A percentile compares a stretch with the other conserved stretches of the same genome.
These are phyloP conservation scores for Hymenopus coronatus DNA, from an alignment of 2,888 invertebrate species.

Conservation along the genomic window DNA sequence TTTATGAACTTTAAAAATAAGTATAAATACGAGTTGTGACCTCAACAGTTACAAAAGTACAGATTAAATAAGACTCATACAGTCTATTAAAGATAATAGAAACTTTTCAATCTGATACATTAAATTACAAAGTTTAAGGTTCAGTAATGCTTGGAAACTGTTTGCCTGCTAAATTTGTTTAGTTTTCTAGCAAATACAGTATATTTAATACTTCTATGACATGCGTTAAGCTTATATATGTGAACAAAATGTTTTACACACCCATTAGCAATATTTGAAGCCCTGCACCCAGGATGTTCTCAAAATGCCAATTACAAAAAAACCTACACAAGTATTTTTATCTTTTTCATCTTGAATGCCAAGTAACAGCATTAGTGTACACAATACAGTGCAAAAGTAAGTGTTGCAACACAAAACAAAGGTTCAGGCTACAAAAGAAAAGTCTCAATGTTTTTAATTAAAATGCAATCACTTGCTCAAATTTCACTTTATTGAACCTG, in stretches of 20 bases:
- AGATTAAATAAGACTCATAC: background rate
- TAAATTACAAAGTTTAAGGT: background rate
- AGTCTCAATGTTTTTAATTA: background rate
- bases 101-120: background rate
- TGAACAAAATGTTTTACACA: background rate
- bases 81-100: background rate
- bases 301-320: background rate
- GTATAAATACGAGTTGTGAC: background rate
- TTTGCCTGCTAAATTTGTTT: background rate
- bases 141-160: background rate
- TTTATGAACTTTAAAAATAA: background rate
- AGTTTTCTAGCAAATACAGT: background rate
- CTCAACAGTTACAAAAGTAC: background rate
- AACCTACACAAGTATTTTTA: no score
- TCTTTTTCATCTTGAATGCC: background rate
- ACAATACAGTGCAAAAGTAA: conserved; percentile 5
- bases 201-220: background rate
- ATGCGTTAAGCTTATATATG: background rate
- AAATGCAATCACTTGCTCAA: background rate
- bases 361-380: background rate
- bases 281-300: background rate
- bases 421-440: background rate
- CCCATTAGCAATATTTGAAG: background rate
- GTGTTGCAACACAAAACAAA: background rate
- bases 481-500: background rate